A percentile compares a stretch with the other conserved stretches of the same genome.
These are phyloP conservation scores for Apodemia zela DNA, from an alignment of 2,888 invertebrate genomes.

Conservation along the genomic window DNA sequence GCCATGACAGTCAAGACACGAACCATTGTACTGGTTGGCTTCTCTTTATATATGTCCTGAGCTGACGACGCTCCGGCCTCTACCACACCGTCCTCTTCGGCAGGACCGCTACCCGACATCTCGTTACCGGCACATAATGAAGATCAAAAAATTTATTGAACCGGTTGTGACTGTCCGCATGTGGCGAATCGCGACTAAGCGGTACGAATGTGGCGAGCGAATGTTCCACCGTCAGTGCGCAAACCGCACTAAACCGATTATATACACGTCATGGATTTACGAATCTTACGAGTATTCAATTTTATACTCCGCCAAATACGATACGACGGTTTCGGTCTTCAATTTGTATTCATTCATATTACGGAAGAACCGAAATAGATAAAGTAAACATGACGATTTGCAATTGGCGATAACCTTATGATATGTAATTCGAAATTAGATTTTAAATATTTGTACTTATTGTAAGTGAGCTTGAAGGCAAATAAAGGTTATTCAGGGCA, in stretches of 20 bases:
- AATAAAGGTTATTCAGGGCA: conserved; percentile 14
- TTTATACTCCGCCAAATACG: conserved; percentile 47
- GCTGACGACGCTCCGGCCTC: conserved; percentile 46
- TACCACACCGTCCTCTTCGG: conserved; percentile 50
- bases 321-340: conserved; percentile 29
- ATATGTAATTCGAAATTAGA: neutral
- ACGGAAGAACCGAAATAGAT: conserved; percentile 43
- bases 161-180: conserved; percentile 32
- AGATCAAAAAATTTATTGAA: conserved; percentile 31
- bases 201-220: conserved; percentile 42
- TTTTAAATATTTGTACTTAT: neutral
- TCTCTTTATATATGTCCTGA: conserved; percentile 62
- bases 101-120: conserved; percentile 60
- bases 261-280: conserved; percentile 62
- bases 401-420: neutral
- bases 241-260: conserved; percentile 59
- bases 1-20: conserved; percentile 89
- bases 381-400: neutral
- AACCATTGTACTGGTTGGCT: conserved; percentile 66
- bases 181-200: conserved; percentile 56
- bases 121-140: conserved; percentile 32
- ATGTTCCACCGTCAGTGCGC: conserved; percentile 35
- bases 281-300: conserved; percentile 47
- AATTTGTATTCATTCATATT: conserved; percentile 41
- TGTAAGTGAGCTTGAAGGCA: neutral